Evolutionary conservation across 2,113 vertebrate species (phyloP), one percentile per base, ranked within the genome.

Genomic region (Saguinus imperator): DNA sequence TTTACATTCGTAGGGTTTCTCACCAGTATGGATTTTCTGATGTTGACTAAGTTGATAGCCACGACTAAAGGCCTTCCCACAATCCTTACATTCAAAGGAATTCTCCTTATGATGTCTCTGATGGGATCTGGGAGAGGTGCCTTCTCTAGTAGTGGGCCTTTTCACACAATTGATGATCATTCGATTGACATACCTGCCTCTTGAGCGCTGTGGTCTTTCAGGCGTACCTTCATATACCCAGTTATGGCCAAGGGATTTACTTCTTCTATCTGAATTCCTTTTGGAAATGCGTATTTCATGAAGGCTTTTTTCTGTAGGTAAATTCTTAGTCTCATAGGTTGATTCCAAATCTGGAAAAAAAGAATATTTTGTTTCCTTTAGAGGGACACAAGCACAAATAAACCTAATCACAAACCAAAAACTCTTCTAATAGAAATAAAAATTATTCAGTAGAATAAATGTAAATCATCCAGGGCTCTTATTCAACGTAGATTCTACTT

Each of bases 11-110:
- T 89, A 97, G 35, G 95, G 96, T 35, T 98, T 97, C 83, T 98
- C 89, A 0, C 96, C 97, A 0, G 95, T 97, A 27, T 97, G 97
- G 27, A 97, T 97, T 61, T 98, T 98, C 82, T 97, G 96, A 20
- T 97, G 98, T 16, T 96, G 95, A 37, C 95, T 95, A 37, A 98
- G 97, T 3, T 98, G 98, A 9, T 97, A 96, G 35, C 93, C 70
- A 11, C 91, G 89, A 25, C 94, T 96, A 32, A 98, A 98, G 84
- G 75, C 96, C 91, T 98, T 97, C 32, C 97, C 95, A 23, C 96
- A 97, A 1, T 95, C 88, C 20, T 94, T 77, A 80, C 97, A 95
- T 23, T 93, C 89, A 7, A 87, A 96, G 23, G 95, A 35, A 14
- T 72, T 98, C 92, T 98, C 98, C 87, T 81, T 94, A 2, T 40